Percentiles rank a stretch among this genome's conserved stretches.
Evolutionary conservation across 1,140 invertebrate genomes (phyloP).

Genomic region (Heterodera schachtii): DNA sequence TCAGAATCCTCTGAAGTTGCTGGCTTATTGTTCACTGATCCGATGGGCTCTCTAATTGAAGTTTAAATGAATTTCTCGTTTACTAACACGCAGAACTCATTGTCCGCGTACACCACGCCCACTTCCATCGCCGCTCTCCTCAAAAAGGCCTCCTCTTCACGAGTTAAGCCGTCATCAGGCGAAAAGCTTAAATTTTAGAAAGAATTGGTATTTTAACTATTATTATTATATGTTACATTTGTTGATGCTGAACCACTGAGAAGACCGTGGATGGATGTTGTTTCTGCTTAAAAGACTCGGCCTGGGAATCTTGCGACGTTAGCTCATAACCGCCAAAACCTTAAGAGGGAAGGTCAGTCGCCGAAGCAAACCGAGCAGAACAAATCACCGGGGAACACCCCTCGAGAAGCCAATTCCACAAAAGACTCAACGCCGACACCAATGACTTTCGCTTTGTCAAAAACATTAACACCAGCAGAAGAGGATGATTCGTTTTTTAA

Average conservation of each 20-base stretch:
- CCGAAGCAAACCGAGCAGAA: constrained; percentile 14
- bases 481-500: constrained; percentile 23
- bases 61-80: constrained; percentile 9
- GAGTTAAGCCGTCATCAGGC: constrained; percentile 15
- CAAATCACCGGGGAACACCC: constrained; percentile 33
- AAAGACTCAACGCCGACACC: constrained; percentile 40
- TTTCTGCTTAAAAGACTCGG: neutral
- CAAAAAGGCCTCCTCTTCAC: constrained; percentile 55
- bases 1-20: constrained; percentile 11
- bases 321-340: constrained; percentile 41
- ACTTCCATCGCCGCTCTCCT: constrained; percentile 58
- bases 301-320: neutral
- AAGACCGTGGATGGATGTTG: constrained; percentile 5
- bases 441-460: constrained; percentile 19
- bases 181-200: neutral
- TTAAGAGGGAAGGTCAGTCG: constrained; percentile 5
- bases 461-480: constrained; percentile 6
- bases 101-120: constrained; percentile 35
- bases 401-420: constrained; percentile 31
- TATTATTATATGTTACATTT: neutral
- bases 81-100: neutral
- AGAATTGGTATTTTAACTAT: neutral
- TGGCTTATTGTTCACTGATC: neutral
- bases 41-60: neutral
- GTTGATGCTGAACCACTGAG: neutral